Evolutionary conservation across 2,797 vertebrate species (phyloP).

Genomic region (Harpia harpyja): DNA sequence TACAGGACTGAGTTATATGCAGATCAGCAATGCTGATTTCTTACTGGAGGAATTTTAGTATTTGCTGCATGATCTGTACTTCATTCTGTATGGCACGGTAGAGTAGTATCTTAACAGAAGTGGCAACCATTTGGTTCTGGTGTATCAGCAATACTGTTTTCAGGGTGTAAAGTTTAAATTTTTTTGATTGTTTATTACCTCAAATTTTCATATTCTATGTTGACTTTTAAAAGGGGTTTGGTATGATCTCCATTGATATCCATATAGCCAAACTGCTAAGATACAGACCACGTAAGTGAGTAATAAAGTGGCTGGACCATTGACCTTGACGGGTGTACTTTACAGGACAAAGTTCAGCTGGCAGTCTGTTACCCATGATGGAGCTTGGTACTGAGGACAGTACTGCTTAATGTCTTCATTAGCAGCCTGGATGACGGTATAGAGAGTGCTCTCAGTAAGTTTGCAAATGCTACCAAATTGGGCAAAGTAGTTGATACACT

Average conservation of each 20-base stretch:
- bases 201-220: background rate
- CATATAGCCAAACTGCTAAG: background rate
- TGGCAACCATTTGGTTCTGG: background rate
- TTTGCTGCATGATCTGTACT: background rate
- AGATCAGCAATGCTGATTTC: background rate
- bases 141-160: background rate
- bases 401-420: background rate
- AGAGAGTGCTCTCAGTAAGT: background rate
- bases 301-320: background rate
- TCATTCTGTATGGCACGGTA: background rate
- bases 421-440: background rate
- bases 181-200: background rate
- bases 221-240: background rate
- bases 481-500: background rate
- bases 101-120: background rate
- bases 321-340: background rate
- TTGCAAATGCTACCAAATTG: background rate
- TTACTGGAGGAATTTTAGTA: background rate
- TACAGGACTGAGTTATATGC: background rate
- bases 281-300: rapidly evolving
- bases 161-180: background rate
- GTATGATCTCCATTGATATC: background rate
- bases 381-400: background rate
- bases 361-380: background rate
- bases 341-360: background rate